phyloP scores from a whole-genome alignment of 2,888 invertebrate genomes.

The Nematopogon swammerdamellus region DNA sequence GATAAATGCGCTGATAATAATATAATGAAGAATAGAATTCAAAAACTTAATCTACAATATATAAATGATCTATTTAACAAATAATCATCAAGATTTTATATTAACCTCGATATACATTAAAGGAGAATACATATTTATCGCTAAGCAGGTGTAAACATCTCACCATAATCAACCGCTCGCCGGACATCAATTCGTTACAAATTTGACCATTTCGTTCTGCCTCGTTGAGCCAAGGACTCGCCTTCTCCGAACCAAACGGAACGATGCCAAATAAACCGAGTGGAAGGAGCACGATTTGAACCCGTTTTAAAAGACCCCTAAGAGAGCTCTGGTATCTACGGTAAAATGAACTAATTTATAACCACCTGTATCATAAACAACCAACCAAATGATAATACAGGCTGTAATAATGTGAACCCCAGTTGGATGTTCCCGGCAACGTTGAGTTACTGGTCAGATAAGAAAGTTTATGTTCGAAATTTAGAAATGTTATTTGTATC shows the following conservation, averaged over 20 bases:
- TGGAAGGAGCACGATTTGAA: constrained; percentile 45
- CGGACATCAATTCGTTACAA: constrained; percentile 53
- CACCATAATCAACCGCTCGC: constrained; percentile 27
- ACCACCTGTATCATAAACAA: constrained; percentile 46
- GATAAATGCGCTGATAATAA: too few species aligned
- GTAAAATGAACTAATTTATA: constrained; percentile 53
- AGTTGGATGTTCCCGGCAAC: too few species aligned
- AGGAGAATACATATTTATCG: constrained; percentile 11
- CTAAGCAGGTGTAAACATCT: constrained; percentile 40
- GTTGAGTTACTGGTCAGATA: too few species aligned
- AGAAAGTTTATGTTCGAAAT: too few species aligned
- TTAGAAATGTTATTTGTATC: too few species aligned
- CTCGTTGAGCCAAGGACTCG: constrained; percentile 54
- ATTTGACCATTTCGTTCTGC: constrained; percentile 51
- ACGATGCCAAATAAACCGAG: constrained; percentile 35
- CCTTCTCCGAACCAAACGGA: constrained; percentile 26
- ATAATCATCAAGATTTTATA: too few species aligned
- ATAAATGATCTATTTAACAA: constrained; percentile 28
- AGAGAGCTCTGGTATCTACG: constrained; percentile 31
- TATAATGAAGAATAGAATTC: too few species aligned
- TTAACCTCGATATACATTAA: too few species aligned
- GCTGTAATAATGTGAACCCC: constrained; percentile 19
- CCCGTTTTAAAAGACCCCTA: constrained; percentile 47
- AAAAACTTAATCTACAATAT: constrained; percentile 14
- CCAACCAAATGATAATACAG: constrained; percentile 26